Base-by-base conservation (phyloP, 2,797 vertebrate genomes). In the Eospalax fontanierii region DNA sequence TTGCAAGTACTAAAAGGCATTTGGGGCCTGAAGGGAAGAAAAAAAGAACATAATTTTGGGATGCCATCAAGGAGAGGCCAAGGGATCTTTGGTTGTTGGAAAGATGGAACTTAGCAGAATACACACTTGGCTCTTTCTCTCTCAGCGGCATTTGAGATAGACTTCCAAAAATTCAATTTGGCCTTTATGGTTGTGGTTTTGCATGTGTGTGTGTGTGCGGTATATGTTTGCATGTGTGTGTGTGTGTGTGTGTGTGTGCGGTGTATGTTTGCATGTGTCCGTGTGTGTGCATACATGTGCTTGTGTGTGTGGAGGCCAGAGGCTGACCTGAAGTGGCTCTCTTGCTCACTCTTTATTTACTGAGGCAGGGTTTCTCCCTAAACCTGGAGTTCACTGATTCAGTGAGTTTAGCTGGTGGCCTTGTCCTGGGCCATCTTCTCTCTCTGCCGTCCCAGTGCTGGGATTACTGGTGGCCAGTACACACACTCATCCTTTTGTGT, bases 1-100 rank as follows among this genome's bases (percentile, higher is more conserved):
- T 38, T 74, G 57, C 4, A 43, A 86, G 82, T 78, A 93, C 87
- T 87, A 80, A 91, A 76, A 96, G 73, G 85, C 73, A 6, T 76
- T 76, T 73, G 80, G 86, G 92, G 68, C 89, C 38, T 40, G 59
- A 80, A 70, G 90, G 87, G 87, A 89, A 82, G 74, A 90, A 81
- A 80, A 35, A n/a, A n/a, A n/a, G 86, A 38, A 78, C 73, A 26
- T 87, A 54, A 65, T 86, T 95, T 84, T 82, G 43, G 57, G 73
- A 74, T 59, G 57, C 82, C 1, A 19, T 46, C 30, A 22, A 63
- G 18, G 12, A 4, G 12, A n/a, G 33, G 30, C 4, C 28, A 46
- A 15, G 8, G 30, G 30, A 43, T 89, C 57, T 83, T 43, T 66
- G 78, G 70, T 12, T 63, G 35, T 54, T 14, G 80, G 50, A 68